These are phyloP conservation scores for Tenualosa ilisha DNA, from an alignment of 2,797 vertebrate genomes.

Conservation along the genomic window DNA sequence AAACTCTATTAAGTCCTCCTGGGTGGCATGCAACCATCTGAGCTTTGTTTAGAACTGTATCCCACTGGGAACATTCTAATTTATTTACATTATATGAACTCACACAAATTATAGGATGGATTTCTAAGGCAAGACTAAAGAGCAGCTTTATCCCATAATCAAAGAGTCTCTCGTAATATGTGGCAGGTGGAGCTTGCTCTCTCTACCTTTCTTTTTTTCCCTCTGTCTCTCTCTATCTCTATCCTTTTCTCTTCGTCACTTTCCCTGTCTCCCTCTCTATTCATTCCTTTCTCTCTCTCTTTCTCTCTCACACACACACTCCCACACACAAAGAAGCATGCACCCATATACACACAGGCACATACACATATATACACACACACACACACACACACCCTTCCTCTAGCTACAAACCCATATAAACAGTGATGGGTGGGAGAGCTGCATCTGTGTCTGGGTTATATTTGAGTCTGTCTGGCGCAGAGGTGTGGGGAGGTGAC, in stretches of 20 bases:
- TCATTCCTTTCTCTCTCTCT: neutral
- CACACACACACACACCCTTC: neutral
- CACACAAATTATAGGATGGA: slow-evolving; percentile 6
- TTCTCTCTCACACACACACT: neutral
- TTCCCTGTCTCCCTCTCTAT: neutral
- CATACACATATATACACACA: too few relatives aligned
- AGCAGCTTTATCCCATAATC: neutral
- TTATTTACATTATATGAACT: neutral
- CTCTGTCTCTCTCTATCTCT: neutral
- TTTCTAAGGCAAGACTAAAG: neutral
- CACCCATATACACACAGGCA: too few relatives aligned
- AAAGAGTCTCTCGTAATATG: neutral
- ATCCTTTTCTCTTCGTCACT: neutral
- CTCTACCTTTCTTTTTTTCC: neutral
- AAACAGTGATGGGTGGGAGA: neutral
- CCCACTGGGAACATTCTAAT: neutral
- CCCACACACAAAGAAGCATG: too few relatives aligned
- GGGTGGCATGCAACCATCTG: neutral
- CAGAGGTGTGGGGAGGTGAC: neutral
- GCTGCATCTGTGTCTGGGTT: neutral
- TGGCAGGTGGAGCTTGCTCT: neutral
- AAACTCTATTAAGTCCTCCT: neutral
- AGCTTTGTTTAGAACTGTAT: neutral
- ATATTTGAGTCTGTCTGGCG: neutral
- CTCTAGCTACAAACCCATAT: neutral